Evolutionary conservation across 2,797 vertebrate species (phyloP), one percentile per base, ranked within the genome.

Genomic region (Catharus ustulatus): DNA sequence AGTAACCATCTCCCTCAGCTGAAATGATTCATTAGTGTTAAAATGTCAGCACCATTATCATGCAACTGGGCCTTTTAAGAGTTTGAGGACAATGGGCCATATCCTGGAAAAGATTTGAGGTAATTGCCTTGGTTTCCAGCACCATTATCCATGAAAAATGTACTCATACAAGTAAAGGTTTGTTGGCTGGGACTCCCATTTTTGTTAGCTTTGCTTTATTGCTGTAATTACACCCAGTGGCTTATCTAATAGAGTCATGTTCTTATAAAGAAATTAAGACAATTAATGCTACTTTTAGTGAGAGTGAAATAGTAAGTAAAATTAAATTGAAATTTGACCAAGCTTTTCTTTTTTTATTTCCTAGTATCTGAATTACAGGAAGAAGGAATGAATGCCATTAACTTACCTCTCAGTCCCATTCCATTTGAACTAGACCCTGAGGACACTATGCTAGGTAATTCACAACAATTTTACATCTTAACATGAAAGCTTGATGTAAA

Each of bases 361-460:
- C 42, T 81, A 99, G 99, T 99, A 66, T 99, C 99, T 9, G 99
- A 99, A 97, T 98, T 99, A 94, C 99, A 99, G 97, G 99, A 99
- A 95, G 99, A 99, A 96, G 99, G 99, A 76, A 99, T 99, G 91
- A 99, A 99, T 42, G 99, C 99, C 97, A 99, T 99, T 98, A 99
- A 99, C 97, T 98, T 99, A 94, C 99, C 99, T 55, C 98, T 99
- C 94, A 99, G 98, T 95, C 99, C 99, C 9, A 99, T 99, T 85
- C 99, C 99, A 90, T 99, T 99, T 2, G 99, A 99, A 97, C 97
- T 99, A 96, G 99, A 99, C 97, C 99, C 99, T 0, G 99, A 99
- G 96, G 99, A 99, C 98, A 99, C 99, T 62, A 99, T 99, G 99
- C 98, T 99, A 49, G 99, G 99, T 99, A 99, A 98, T 84, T 86